Conservation (phyloP, 2,888 invertebrate species). For the Philaethria dido region DNA sequence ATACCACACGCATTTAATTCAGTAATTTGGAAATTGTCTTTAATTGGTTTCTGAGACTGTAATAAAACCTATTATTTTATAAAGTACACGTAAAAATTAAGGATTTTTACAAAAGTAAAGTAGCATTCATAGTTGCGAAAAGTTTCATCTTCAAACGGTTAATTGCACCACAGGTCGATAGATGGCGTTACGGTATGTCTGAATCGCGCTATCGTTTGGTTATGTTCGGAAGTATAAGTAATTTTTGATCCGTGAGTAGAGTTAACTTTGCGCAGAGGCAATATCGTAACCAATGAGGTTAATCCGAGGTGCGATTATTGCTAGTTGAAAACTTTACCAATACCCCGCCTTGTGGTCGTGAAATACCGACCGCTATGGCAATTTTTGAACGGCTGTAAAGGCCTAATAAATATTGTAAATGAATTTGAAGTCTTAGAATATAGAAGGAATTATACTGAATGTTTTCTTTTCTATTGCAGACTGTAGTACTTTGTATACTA, state of each 20-base stretch:
- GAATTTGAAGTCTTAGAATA: too few relatives aligned
- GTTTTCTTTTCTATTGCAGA: too few relatives aligned
- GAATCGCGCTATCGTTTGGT: conserved; percentile 58
- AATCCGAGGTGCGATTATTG: conserved; percentile 95
- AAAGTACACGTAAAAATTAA: neutral
- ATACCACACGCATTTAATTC: too few relatives aligned
- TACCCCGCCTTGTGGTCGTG: conserved; percentile 94
- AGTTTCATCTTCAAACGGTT: neutral
- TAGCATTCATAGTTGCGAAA: neutral
- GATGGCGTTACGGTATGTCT: conserved; percentile 60
- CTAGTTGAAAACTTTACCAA: conserved; percentile 97
- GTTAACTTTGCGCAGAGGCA: conserved; percentile 94
- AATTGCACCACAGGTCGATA: conserved; percentile 43
- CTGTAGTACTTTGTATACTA: too few relatives aligned
- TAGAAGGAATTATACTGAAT: too few relatives aligned
- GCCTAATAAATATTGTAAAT: conserved; percentile 67
- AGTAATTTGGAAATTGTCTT: too few relatives aligned
- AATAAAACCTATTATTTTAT: neutral
- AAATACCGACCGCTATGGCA: conserved; percentile 93
- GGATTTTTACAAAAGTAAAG: neutral
- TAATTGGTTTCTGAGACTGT: too few relatives aligned
- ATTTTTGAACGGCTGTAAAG: conserved; percentile 90
- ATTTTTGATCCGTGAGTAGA: conserved; percentile 90
- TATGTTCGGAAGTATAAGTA: conserved; percentile 11
- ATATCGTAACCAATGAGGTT: conserved; percentile 94